Percentiles rank a stretch among this genome's conserved stretches.
Evolutionary conservation across 2,113 vertebrate genomes (phyloP).

Genomic region (Nymphicus hollandicus): DNA sequence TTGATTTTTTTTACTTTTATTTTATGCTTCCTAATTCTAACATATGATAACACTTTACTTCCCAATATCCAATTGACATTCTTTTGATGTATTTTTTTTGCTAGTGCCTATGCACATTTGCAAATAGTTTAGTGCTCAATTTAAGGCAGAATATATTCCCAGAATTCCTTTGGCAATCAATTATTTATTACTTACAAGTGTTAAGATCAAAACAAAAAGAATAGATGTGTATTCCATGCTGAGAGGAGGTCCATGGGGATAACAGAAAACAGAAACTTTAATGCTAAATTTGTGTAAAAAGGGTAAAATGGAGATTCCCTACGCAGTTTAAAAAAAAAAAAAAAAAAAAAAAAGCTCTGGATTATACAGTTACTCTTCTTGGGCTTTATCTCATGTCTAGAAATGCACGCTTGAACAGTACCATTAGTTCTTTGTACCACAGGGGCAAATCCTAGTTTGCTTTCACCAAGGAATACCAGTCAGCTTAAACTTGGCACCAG

Average conservation of each 20-base stretch:
- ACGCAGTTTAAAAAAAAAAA: not conserved
- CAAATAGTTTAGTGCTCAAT: conserved; percentile 72
- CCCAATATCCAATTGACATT: conserved; percentile 56
- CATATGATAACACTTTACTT: conserved; percentile 40
- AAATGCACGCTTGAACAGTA: not conserved
- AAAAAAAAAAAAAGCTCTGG: not conserved
- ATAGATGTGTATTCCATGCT: conserved; percentile 54
- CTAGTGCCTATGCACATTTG: conserved; percentile 68
- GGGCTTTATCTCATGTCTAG: not conserved
- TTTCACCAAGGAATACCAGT: not conserved
- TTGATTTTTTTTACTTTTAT: too few relatives aligned
- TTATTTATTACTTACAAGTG: conserved; percentile 78
- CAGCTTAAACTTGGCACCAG: not conserved
- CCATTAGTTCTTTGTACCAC: not conserved
- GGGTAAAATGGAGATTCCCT: conserved; percentile 28
- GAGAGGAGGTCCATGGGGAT: conserved; percentile 50
- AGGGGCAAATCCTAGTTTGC: not conserved
- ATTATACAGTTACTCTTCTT: conserved; percentile 8
- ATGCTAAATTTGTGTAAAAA: conserved; percentile 64
- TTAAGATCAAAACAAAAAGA: conserved; percentile 71
- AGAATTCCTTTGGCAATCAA: conserved; percentile 72
- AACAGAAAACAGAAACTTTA: conserved; percentile 47
- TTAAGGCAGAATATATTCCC: conserved; percentile 71
- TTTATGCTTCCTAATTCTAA: conserved; percentile 46
- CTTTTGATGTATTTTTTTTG: conserved; percentile 69